These are phyloP conservation scores for Tetragnatha versicolor DNA, from an alignment of 1,140 invertebrate species.

Conservation along the genomic window DNA sequence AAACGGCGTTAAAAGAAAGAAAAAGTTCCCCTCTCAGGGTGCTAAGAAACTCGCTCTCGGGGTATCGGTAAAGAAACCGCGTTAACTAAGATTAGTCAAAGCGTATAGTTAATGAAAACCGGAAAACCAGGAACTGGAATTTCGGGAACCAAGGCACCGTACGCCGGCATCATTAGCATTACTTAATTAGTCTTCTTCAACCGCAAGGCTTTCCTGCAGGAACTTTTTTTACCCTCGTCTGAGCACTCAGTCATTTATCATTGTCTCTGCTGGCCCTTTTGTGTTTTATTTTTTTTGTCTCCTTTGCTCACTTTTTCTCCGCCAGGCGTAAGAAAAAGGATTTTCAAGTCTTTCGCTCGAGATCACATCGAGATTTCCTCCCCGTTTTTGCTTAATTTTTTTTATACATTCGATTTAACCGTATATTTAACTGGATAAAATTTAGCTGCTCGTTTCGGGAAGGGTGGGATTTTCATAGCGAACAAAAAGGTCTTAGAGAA, in stretches of 20 bases:
- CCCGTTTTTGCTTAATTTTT: slow-evolving; percentile 2
- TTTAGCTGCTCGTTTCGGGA: slow-evolving; percentile 17
- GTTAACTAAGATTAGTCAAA: slow-evolving; percentile 32
- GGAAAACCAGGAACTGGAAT: neutral
- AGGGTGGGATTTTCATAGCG: neutral
- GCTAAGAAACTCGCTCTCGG: neutral
- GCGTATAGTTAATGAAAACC: neutral
- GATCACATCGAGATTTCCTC: neutral
- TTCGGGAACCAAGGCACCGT: slow-evolving; percentile 26
- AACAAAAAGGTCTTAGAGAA: neutral
- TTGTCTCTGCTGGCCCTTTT: slow-evolving; percentile 7
- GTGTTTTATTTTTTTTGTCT: neutral
- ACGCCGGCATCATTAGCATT: slow-evolving; percentile 15
- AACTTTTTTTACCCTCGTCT: neutral
- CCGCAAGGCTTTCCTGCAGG: slow-evolving; percentile 5
- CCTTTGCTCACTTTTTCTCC: neutral
- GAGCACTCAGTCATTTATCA: slow-evolving; percentile 22
- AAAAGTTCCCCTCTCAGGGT: neutral
- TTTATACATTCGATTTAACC: slow-evolving; percentile 27
- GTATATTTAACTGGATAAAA: slow-evolving; percentile 35
- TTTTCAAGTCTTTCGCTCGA: slow-evolving; percentile 8
- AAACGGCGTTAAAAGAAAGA: neutral
- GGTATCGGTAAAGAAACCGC: neutral
- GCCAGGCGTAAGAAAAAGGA: slow-evolving; percentile 31
- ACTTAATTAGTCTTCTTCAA: slow-evolving; percentile 36